A percentile compares a stretch with the other conserved stretches of the same genome.
These are phyloP conservation scores for Amblyteles armatorius DNA, from an alignment of 2,888 invertebrate species.

Conservation along the genomic window DNA sequence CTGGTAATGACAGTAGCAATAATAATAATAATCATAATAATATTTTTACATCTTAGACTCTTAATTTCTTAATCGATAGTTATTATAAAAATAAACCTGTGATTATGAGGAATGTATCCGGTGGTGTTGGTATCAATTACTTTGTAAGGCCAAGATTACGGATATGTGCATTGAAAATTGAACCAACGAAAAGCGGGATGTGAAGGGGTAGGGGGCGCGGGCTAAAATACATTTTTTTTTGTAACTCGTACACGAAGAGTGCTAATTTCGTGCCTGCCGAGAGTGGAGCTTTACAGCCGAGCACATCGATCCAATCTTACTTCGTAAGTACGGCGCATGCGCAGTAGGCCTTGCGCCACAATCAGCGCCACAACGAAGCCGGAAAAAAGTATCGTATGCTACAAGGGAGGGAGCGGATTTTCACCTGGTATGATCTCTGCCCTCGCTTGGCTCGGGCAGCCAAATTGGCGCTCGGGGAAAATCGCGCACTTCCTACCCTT, in stretches of 20 bases:
- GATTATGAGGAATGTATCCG: slow-evolving; percentile 71
- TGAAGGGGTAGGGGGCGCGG: neutral
- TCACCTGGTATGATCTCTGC: no score
- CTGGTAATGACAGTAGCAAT: slow-evolving; percentile 50
- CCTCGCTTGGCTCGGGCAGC: no score
- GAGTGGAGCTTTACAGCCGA: no score
- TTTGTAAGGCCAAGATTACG: slow-evolving; percentile 56
- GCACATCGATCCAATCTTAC: no score
- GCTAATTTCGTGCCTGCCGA: no score
- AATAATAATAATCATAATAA: slow-evolving; percentile 68
- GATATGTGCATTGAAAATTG: slow-evolving; percentile 57
- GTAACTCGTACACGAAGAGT: neutral
- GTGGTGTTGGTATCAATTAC: slow-evolving; percentile 16
- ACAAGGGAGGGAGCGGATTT: no score
- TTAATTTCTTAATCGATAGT: slow-evolving; percentile 65
- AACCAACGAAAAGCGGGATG: neutral
- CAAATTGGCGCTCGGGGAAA: no score
- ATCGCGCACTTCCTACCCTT: no score
- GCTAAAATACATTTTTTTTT: neutral
- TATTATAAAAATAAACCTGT: slow-evolving; percentile 77
- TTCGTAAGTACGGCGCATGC: no score
- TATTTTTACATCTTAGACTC: slow-evolving; percentile 70
- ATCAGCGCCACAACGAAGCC: no score
- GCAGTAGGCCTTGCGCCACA: no score
- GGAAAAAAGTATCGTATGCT: no score